Evolutionary conservation across 2,113 vertebrate genomes (phyloP).

Genomic region (Hydrochoerus hydrochaeris): DNA sequence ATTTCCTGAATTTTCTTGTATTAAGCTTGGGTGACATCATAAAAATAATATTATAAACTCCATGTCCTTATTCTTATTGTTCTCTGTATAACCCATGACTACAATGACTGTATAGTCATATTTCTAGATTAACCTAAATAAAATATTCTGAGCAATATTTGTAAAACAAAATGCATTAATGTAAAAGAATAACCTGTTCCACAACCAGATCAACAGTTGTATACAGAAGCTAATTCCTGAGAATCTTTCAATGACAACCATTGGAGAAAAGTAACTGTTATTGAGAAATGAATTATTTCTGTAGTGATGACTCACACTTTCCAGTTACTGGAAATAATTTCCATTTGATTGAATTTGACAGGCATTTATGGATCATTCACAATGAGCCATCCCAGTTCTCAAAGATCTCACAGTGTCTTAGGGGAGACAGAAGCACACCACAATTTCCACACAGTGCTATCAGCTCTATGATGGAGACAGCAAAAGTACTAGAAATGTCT

Average conservation of each 20-base stretch:
- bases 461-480: background rate
- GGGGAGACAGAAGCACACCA: background rate
- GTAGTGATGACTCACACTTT: background rate
- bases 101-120: constrained; percentile 28
- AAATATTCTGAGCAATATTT: constrained; percentile 46
- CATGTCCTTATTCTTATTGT: no score
- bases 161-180: constrained; percentile 1
- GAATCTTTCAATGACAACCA: background rate
- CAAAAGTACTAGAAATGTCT: background rate
- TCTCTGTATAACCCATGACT: no score
- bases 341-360: background rate
- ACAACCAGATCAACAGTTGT: background rate
- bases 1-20: no score
- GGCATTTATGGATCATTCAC: background rate
- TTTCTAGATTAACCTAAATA: constrained; percentile 23
- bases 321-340: constrained; percentile 45
- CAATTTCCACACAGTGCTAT: background rate
- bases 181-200: background rate
- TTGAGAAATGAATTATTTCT: constrained; percentile 13
- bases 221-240: background rate
- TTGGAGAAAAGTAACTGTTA: background rate
- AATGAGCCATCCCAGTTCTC: background rate
- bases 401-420: background rate
- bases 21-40: no score
- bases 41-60: no score